phyloP scores from a whole-genome alignment of 30 jellyfish, hydroid and myxozoan species.

The Hydra vulgaris region DNA sequence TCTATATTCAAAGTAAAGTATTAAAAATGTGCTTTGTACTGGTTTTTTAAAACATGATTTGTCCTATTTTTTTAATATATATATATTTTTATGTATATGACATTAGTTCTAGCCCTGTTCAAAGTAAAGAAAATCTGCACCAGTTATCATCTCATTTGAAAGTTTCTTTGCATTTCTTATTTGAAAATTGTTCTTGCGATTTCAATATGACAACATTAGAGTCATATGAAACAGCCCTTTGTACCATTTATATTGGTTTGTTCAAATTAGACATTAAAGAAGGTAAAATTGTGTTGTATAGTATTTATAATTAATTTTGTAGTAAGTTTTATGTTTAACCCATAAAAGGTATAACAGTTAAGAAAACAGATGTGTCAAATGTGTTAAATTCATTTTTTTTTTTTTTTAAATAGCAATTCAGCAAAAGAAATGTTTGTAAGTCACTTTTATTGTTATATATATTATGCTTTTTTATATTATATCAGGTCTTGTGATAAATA shows the following conservation, averaged over 20 bases:
- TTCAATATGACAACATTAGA: slow-evolving; percentile 22
- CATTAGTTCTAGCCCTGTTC: not conserved
- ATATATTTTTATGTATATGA: no score
- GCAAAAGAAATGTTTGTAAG: not conserved
- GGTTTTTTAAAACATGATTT: no score
- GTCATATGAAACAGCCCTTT: slow-evolving; percentile 13
- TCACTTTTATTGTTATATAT: not conserved
- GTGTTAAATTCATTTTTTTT: no score
- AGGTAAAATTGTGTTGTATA: slow-evolving; percentile 7
- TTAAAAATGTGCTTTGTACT: no score
- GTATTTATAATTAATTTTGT: no score
- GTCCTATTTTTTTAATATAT: no score
- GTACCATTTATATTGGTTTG: slow-evolving; percentile 45
- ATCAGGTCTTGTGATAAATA: no score
- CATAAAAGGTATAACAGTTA: no score
- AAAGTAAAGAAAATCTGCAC: not conserved
- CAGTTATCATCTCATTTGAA: not conserved
- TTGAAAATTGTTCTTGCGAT: slow-evolving; percentile 71
- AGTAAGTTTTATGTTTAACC: no score
- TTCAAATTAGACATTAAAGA: slow-evolving; percentile 24
- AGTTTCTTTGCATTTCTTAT: not conserved
- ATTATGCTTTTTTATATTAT: no score
- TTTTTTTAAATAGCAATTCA: not conserved
- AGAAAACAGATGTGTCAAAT: no score
- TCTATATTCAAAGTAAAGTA: no score